A percentile compares a stretch with the other conserved stretches of the same genome.
Evolutionary conservation across 2,113 vertebrate species (phyloP).

Genomic region (Alouatta palliata): DNA sequence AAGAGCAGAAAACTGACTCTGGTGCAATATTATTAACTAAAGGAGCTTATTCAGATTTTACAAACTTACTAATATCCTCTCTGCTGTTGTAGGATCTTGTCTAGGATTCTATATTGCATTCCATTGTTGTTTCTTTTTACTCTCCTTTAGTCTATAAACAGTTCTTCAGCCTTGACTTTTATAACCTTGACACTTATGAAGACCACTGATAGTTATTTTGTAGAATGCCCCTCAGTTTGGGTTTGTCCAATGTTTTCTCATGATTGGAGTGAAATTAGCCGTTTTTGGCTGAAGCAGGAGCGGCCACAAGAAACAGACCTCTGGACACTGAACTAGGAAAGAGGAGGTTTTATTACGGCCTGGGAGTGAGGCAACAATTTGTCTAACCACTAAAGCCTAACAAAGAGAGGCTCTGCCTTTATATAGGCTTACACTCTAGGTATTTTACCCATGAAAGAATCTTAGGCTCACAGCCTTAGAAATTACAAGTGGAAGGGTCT

Average conservation of each 20-base stretch:
- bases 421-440: too few species aligned
- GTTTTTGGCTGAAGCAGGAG: not conserved
- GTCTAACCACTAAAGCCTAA: too few species aligned
- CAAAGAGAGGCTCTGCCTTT: too few species aligned
- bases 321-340: too few species aligned
- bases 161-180: not conserved
- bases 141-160: not conserved
- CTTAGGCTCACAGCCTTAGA: too few species aligned
- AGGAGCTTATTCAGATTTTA: not conserved
- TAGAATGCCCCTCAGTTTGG: not conserved
- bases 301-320: too few species aligned
- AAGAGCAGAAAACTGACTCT: not conserved
- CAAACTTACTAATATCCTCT: not conserved
- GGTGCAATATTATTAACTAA: not conserved
- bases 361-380: too few species aligned
- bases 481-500: too few species aligned
- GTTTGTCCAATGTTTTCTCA: constrained; percentile 7
- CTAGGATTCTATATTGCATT: not conserved
- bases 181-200: not conserved
- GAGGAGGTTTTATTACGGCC: too few species aligned
- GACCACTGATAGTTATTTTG: not conserved
- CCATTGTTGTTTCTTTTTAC: not conserved
- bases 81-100: not conserved
- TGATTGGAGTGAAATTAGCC: not conserved
- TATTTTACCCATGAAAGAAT: too few species aligned